Percentiles rank a stretch among this genome's conserved stretches.
These are phyloP conservation scores for Hemicentrotus pulcherrimus DNA, from an alignment of 35 echinoderm and acorn worm species.

Conservation along the genomic window DNA sequence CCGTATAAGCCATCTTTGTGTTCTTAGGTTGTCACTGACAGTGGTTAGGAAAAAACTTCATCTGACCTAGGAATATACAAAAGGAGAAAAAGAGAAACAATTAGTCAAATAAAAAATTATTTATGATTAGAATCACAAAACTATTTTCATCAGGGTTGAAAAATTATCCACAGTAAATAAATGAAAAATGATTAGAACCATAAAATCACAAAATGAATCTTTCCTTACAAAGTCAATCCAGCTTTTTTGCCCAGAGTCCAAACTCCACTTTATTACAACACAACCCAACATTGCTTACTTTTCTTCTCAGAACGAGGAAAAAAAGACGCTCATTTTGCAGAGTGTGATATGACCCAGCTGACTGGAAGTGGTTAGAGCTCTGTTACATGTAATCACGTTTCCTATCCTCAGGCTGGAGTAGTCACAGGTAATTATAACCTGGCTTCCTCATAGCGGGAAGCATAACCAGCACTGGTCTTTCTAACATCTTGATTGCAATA, in stretches of 20 bases:
- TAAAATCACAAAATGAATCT: not conserved
- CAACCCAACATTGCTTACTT: not conserved
- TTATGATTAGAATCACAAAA: not conserved
- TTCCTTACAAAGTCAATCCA: not conserved
- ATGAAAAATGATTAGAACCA: not conserved
- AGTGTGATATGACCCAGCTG: not conserved
- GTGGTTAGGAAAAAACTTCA: not conserved
- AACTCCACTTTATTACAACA: not conserved
- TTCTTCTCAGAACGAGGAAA: not conserved
- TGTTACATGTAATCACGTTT: conserved; percentile 1
- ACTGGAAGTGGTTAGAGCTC: conserved; percentile 1
- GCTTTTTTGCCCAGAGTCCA: not conserved
- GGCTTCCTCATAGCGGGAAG: not conserved
- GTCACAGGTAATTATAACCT: not conserved
- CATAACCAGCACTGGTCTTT: not conserved
- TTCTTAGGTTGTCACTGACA: not conserved
- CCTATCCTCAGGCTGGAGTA: not conserved
- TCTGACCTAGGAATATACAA: not conserved
- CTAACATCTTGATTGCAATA: not conserved
- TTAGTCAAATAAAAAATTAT: not conserved
- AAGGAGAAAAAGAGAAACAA: not conserved
- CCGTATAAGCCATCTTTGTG: not conserved
- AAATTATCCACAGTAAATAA: not conserved
- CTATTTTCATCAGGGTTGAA: too few species aligned
- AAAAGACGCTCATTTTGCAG: not conserved